Evolutionary conservation across 2,113 vertebrate genomes (phyloP).

Genomic region (Rhea americana): DNA sequence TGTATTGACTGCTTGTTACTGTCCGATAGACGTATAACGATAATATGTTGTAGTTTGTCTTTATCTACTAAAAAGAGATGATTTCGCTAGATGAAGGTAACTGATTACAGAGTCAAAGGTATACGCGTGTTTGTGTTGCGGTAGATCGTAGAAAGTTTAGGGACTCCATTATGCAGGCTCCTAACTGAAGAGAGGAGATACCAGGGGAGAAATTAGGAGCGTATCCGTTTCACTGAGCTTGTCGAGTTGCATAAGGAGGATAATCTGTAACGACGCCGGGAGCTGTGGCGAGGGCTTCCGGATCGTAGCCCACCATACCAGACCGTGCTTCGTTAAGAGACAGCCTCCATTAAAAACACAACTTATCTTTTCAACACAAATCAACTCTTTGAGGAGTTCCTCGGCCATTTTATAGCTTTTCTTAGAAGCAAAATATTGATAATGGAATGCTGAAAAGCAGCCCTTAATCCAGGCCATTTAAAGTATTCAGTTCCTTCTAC

Average conservation of each 20-base stretch:
- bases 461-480: neutral
- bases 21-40: neutral
- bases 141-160: neutral
- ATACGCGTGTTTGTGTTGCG: neutral
- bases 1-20: neutral
- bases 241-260: neutral
- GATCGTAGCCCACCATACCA: rapidly evolving
- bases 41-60: neutral
- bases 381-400: neutral
- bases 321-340: neutral
- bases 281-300: neutral
- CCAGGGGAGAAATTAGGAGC: neutral
- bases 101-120: neutral
- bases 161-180: neutral
- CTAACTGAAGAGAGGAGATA: neutral
- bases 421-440: neutral
- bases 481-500: neutral
- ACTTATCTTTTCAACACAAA: neutral
- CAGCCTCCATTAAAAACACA: rapidly evolving
- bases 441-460: neutral
- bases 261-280: neutral
- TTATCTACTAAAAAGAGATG: neutral
- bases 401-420: neutral
- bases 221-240: rapidly evolving
- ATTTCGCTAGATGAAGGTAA: neutral